These are phyloP conservation scores for Euthynnus affinis DNA, from an alignment of 2,797 vertebrate genomes.

Conservation along the genomic window DNA sequence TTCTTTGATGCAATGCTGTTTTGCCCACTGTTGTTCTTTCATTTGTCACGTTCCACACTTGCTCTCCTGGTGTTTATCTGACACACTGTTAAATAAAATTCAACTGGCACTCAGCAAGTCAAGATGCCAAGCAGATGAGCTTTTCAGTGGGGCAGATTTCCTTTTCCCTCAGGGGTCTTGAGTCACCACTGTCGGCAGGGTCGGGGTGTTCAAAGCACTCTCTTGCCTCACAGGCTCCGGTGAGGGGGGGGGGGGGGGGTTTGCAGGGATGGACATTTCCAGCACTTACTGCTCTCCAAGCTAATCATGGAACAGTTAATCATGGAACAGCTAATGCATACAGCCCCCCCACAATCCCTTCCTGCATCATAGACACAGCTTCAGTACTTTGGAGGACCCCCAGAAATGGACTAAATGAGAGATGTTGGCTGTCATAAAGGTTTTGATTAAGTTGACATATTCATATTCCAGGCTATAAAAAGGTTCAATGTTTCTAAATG, in stretches of 20 bases:
- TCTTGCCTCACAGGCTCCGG: conserved; percentile 31
- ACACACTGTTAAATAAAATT: conserved; percentile 22
- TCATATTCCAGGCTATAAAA: conserved; percentile 28
- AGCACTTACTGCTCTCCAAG: conserved; percentile 37
- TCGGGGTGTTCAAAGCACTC: conserved; percentile 56
- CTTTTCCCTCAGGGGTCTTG: conserved; percentile 36
- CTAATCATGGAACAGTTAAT: conserved; percentile 52
- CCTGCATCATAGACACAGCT: conserved; percentile 19
- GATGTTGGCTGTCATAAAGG: conserved; percentile 21
- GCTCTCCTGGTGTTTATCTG: conserved; percentile 10
- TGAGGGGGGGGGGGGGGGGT: conserved; percentile 28
- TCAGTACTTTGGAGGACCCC: conserved; percentile 33
- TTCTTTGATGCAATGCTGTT: conserved; percentile 38
- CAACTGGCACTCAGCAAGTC: conserved; percentile 12
- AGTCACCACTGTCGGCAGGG: conserved; percentile 60
- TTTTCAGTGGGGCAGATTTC: conserved; percentile 46
- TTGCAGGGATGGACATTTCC: conserved; percentile 41
- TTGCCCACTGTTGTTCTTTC: conserved; percentile 8
- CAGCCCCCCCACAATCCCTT: not conserved
- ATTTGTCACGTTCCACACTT: conserved; percentile 9
- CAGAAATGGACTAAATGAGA: conserved; percentile 38
- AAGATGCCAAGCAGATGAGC: conserved; percentile 11
- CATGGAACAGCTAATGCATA: conserved; percentile 32
- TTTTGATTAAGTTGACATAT: conserved; percentile 50
- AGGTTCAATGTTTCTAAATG: conserved; percentile 47